Conservation (phyloP, 1,140 invertebrate genomes). For the Drosophila trapezifrons region DNA sequence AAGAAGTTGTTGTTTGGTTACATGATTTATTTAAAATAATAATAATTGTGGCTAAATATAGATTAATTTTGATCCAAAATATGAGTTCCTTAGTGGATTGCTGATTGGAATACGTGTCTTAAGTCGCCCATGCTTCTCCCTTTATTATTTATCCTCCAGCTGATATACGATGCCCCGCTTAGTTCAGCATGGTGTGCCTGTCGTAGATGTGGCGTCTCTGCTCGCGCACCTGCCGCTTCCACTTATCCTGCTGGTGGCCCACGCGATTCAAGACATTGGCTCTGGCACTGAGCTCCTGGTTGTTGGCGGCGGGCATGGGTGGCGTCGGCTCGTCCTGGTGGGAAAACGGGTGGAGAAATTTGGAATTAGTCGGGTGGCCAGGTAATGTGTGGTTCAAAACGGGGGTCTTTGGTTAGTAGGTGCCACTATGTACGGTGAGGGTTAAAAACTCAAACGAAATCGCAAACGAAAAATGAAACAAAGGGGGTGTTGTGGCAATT, state of each 20-base stretch:
- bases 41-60: constrained; percentile 62
- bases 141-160: neutral
- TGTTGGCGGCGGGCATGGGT: constrained; percentile 85
- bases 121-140: constrained; percentile 49
- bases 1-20: constrained; percentile 6
- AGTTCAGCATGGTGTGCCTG: constrained; percentile 98
- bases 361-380: constrained; percentile 45
- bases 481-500: constrained; percentile 48
- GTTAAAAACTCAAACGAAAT: constrained; percentile 42
- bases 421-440: constrained; percentile 15
- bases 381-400: neutral
- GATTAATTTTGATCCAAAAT: constrained; percentile 65
- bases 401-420: constrained; percentile 34
- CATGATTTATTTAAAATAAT: constrained; percentile 60
- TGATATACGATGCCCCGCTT: constrained; percentile 58
- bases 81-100: constrained; percentile 34
- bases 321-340: constrained; percentile 86
- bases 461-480: constrained; percentile 71
- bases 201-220: constrained; percentile 98
- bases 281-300: constrained; percentile 89
- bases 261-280: constrained; percentile 96
- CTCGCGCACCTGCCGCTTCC: constrained; percentile 98
- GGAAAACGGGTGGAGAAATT: constrained; percentile 38
- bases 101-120: constrained; percentile 65
- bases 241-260: constrained; percentile 97